Percentiles rank a stretch among this genome's conserved stretches.
These are phyloP conservation scores for Martes martes DNA, from an alignment of 2,113 vertebrate genomes.

Conservation along the genomic window DNA sequence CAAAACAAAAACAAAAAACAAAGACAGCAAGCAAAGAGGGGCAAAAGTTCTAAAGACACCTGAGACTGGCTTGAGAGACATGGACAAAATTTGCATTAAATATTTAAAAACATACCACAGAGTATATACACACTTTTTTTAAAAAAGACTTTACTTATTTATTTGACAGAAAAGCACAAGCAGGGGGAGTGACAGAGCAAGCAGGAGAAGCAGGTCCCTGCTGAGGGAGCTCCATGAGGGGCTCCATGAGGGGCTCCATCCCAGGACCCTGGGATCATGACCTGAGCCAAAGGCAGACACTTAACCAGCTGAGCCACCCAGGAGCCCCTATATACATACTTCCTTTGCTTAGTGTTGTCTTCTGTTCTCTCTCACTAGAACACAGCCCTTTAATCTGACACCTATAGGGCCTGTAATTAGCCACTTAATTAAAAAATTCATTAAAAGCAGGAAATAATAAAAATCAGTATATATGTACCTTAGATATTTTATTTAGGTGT, in stretches of 20 bases:
- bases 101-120: neutral
- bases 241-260: neutral
- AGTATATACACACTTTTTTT: neutral
- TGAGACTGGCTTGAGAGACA: neutral
- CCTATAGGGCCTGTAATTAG: neutral
- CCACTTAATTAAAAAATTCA: neutral
- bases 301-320: neutral
- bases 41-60: neutral
- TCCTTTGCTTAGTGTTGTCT: neutral
- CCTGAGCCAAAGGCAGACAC: too few species aligned
- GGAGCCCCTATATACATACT: neutral
- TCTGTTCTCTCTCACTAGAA: neutral
- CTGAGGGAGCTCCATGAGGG: too few species aligned
- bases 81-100: neutral
- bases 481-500: constrained; percentile 13
- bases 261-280: neutral
- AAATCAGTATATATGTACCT: neutral
- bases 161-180: neutral
- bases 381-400: neutral
- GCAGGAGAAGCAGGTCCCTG: neutral
- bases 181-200: neutral
- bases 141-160: neutral
- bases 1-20: neutral
- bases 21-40: neutral
- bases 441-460: neutral